Percentiles rank a stretch among this genome's conserved stretches.
Conservation (phyloP, 2,113 vertebrate genomes). For the Corythoichthys haematopterus region DNA sequence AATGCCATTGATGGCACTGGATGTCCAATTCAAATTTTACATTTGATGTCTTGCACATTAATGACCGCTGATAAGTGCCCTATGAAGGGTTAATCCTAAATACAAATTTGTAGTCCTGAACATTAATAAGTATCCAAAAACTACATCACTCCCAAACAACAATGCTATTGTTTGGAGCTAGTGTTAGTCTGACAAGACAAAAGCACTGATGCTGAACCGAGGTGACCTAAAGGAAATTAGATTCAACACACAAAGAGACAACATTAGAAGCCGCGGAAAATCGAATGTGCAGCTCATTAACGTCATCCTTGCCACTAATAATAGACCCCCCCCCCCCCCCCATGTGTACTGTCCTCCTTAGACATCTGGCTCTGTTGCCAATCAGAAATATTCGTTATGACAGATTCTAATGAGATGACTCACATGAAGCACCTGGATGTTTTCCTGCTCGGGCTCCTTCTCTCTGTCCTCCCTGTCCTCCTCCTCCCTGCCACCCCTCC, state of each 20-base stretch:
- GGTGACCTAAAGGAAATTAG: slow-evolving; percentile 1
- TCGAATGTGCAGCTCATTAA: slow-evolving; percentile 2
- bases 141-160: background rate
- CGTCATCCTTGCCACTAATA: slow-evolving; percentile 3
- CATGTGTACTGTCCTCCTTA: background rate
- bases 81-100: too few species aligned
- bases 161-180: background rate
- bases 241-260: background rate
- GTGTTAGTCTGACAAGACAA: background rate
- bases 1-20: too few species aligned
- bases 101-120: too few species aligned
- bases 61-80: too few species aligned
- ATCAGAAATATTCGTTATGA: background rate
- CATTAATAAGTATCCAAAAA: too few species aligned
- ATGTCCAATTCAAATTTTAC: too few species aligned
- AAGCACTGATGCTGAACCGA: background rate
- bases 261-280: slow-evolving; percentile 1
- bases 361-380: slow-evolving; percentile 1
- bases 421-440: slow-evolving; percentile 73
- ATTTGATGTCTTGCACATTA: too few species aligned
- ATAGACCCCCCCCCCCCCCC: background rate
- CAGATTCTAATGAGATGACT: slow-evolving; percentile 7
- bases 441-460: slow-evolving; percentile 84
- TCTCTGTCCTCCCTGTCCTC: slow-evolving; percentile 65
- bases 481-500: slow-evolving; percentile 83